Percentiles rank a stretch among this genome's conserved stretches.
Conservation (phyloP, 1,140 invertebrate genomes). For the Psix sp. region DNA sequence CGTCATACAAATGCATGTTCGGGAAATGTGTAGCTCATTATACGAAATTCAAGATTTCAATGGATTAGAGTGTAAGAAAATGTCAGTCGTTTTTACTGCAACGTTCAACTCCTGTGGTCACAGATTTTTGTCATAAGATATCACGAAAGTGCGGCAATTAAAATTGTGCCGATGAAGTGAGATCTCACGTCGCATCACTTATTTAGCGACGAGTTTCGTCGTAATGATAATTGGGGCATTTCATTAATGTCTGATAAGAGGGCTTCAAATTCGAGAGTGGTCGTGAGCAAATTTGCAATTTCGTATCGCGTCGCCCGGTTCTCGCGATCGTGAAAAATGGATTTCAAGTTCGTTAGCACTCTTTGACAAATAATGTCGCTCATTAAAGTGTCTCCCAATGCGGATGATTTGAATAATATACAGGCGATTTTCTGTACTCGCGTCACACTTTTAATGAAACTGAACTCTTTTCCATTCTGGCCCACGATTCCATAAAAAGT, state of each 20-base stretch:
- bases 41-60: slow-evolving; percentile 26
- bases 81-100: no score
- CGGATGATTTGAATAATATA: slow-evolving; percentile 26
- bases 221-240: no score
- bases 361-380: slow-evolving; percentile 10
- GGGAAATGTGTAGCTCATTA: slow-evolving; percentile 29
- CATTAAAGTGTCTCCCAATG: background rate
- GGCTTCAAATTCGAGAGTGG: slow-evolving; percentile 23
- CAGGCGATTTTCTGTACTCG: slow-evolving; percentile 14
- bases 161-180: no score
- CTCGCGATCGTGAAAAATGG: slow-evolving; percentile 16
- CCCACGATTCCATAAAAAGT: slow-evolving; percentile 29
- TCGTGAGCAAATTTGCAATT: slow-evolving; percentile 11
- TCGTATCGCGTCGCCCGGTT: background rate
- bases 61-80: slow-evolving; percentile 39
- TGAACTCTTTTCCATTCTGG: slow-evolving; percentile 21
- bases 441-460: slow-evolving; percentile 18
- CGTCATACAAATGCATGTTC: slow-evolving; percentile 31
- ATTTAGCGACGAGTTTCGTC: no score
- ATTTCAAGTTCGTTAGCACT: slow-evolving; percentile 15
- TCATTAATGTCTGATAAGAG: no score
- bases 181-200: no score
- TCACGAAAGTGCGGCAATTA: no score
- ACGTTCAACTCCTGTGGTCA: no score
- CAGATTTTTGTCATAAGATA: no score